Evolutionary conservation across 2,888 invertebrate species (phyloP), one percentile per base, ranked within the genome.

Genomic region (Aporophyla nigra): DNA sequence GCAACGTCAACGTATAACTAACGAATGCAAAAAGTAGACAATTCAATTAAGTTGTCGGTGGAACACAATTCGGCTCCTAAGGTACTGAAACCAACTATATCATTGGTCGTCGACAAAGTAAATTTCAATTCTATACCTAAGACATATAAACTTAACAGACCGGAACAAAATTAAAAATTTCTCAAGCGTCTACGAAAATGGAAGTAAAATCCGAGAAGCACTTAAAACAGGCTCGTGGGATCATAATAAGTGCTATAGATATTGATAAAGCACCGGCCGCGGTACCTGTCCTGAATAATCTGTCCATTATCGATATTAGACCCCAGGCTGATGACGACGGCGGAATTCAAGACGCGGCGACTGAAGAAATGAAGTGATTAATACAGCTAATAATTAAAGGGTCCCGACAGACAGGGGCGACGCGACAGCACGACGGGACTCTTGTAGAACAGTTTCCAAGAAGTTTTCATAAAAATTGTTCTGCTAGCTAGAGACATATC

Each of bases 211-310:
- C 53, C 16, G 54, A n/a, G 21, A 51, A 65, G 70, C 70, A 74
- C 71, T 74, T 79, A 53, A 65, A 58, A 58, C 33, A 40, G 54
- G 43, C 65, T 68, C 67, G 6, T 59, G 67, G 77, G 58, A 78
- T 73, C 59, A 69, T 65, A 78, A 65, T 43, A 74, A 78, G 73
- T 16, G 61, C 49, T 73, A 58, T 49, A 83, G 51, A 71, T 65
- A 58, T 43, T 24, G 33, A 78, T 71, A 56, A 65, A 69, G 59
- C 40, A 49, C 1, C 43, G 58, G 53, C 51, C 12, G 46, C 33
- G 21, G n/a, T 40, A 68, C 75, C 71, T 75, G 82, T 46, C 54
- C 66, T 84, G 82, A 83, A 84, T 82, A 79, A 79, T 83, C 69
- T 62, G 33, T 54, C 75, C 62, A 72, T 75, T 75, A 83, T 71